phyloP scores from a whole-genome alignment of 2,797 vertebrate species.

The Coregonus suidteri region DNA sequence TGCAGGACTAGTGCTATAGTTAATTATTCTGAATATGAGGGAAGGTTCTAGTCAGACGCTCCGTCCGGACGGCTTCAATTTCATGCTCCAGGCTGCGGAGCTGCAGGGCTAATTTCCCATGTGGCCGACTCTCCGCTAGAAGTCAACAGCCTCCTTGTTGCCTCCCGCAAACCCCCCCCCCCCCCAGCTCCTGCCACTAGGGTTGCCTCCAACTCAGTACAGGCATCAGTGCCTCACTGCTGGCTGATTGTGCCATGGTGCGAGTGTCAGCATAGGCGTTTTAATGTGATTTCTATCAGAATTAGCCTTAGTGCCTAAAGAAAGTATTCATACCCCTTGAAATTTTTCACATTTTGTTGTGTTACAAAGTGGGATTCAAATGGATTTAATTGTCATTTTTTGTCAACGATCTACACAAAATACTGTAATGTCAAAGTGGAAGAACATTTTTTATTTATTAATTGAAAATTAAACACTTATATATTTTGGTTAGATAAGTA shows the following conservation, averaged over 20 bases:
- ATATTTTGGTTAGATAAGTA: too few relatives aligned
- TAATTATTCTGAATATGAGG: constrained; percentile 78
- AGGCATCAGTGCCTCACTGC: background rate
- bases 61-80: constrained; percentile 78
- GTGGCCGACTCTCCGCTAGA: constrained; percentile 53
- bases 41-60: constrained; percentile 67
- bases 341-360: too few relatives aligned
- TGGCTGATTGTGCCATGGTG: background rate
- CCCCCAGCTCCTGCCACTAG: background rate
- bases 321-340: too few relatives aligned
- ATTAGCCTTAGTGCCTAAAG: too few relatives aligned
- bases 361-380: too few relatives aligned
- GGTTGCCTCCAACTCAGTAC: background rate
- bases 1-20: constrained; percentile 56
- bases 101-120: constrained; percentile 75
- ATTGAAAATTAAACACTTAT: too few relatives aligned
- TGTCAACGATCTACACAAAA: too few relatives aligned
- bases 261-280: background rate
- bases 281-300: background rate
- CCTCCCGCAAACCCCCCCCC: constrained; percentile 1
- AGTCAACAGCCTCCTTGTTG: background rate
- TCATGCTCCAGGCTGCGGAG: constrained; percentile 76
- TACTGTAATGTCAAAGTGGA: too few relatives aligned
- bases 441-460: too few relatives aligned
- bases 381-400: too few relatives aligned